phyloP scores from a whole-genome alignment of 2,113 vertebrate genomes.

The Malurus alboscapulatus region DNA sequence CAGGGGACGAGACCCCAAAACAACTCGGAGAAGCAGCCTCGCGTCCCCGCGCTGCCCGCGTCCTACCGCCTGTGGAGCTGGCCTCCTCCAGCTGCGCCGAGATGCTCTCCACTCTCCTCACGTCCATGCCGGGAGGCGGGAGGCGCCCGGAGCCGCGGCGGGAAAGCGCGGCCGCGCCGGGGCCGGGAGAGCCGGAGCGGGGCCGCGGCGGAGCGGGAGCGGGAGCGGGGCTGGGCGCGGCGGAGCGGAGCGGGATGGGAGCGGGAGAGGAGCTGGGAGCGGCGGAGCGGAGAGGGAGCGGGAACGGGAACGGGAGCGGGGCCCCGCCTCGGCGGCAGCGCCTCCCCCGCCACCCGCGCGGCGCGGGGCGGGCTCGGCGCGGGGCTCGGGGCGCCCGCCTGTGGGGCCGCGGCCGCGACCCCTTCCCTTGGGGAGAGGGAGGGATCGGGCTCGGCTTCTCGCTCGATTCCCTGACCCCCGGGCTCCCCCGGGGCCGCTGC shows the following conservation, averaged over 20 bases:
- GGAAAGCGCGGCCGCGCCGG: neutral
- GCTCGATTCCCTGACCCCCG: no score
- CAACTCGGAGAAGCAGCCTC: neutral
- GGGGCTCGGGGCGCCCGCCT: neutral
- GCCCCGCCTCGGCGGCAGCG: neutral
- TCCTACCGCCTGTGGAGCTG: constrained; percentile 87
- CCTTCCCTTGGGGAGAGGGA: neutral
- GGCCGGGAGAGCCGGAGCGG: neutral
- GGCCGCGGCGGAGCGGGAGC: neutral
- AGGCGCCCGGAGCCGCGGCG: neutral
- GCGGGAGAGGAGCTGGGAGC: neutral
- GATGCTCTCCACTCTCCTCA: constrained; percentile 81
- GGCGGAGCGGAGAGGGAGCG: neutral
- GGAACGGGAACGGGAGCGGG: neutral
- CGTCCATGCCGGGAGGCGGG: constrained; percentile 72
- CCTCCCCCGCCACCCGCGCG: neutral
- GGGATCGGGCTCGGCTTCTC: no score
- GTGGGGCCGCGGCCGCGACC: no score
- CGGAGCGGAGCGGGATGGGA: neutral
- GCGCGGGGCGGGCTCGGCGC: neutral
- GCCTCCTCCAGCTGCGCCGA: constrained; percentile 84
- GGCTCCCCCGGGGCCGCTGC: no score
- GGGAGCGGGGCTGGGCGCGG: neutral
- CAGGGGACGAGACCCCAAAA: neutral
- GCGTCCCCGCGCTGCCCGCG: neutral